Conservation (phyloP, 2,888 invertebrate genomes). For the Beris morrisii region DNA sequence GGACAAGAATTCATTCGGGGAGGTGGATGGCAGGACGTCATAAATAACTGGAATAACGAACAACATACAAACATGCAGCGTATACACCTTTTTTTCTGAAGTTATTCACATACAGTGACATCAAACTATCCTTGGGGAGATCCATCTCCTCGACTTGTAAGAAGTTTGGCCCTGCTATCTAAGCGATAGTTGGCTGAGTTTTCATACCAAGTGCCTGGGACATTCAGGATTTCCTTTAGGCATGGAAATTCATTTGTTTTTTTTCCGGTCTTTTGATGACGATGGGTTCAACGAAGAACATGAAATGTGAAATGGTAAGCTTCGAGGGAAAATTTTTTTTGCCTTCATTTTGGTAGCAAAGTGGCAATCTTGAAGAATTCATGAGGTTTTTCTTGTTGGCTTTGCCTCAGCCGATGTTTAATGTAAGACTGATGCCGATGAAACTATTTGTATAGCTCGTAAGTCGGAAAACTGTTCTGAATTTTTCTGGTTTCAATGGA, state of each 20-base stretch:
- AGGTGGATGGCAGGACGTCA: constrained; percentile 21
- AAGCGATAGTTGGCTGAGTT: too few relatives aligned
- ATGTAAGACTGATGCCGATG: background rate
- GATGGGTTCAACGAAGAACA: too few relatives aligned
- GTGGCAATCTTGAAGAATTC: constrained; percentile 15
- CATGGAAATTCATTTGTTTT: constrained; percentile 26
- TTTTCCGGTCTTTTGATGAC: too few relatives aligned
- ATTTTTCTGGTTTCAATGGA: constrained; percentile 23
- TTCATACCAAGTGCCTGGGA: background rate
- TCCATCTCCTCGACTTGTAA: too few relatives aligned
- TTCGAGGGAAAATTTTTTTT: too few relatives aligned
- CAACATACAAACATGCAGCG: constrained; percentile 11
- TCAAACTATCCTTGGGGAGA: too few relatives aligned
- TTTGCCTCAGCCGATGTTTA: constrained; percentile 11
- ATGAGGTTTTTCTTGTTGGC: constrained; percentile 21
- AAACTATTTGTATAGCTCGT: constrained; percentile 12
- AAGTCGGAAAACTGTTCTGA: constrained; percentile 1
- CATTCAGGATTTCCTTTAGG: constrained; percentile 1
- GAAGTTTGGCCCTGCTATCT: too few relatives aligned
- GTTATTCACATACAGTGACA: too few relatives aligned
- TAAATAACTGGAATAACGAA: constrained; percentile 28
- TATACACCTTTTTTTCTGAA: background rate
- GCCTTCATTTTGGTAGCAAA: constrained; percentile 13
- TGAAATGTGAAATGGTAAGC: too few relatives aligned
- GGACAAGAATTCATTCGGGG: constrained; percentile 21